Base-by-base conservation (phyloP, 2,888 invertebrate species). In the Drymonia ruficornis region DNA sequence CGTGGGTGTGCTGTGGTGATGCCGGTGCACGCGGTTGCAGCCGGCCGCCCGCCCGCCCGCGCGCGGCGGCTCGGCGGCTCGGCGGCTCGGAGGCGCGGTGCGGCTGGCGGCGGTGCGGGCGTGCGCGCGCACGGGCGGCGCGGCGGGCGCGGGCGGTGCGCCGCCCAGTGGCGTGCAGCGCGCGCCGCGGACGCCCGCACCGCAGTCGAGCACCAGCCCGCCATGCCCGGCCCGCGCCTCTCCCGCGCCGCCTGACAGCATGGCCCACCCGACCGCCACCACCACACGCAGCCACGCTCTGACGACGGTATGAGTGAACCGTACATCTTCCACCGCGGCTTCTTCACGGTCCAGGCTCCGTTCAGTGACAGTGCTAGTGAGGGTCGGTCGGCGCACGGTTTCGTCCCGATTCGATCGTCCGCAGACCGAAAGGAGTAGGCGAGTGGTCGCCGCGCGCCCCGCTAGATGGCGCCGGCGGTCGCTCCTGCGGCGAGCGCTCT, bases 241-340 rank as follows among this genome's bases (percentile, higher is more conserved):
- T 86, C 82, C 83, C 90, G 91, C 90, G 91, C 89, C 88, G 90
- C 91, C 91, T 91, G 91, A 92, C 91, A 92, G 91, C 91, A 91
- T 92, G 91, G 91, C 91, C 90, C 72, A 77, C 81, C 88, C 89
- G 87, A 89, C 88, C 91, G 91, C 91, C 89, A 90, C 90, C 91
- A 89, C 85, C 91, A 87, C 91, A 88, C 91, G 90, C 91, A 91
- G 90, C 91, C 90, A 91, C 91, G 91, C 91, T 90, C 91, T 91
- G 91, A 91, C 91, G 87, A 92, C 91, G 91, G 91, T 92, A 92
- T 86, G 91, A 82, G 80, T 81, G 83, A 63, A 45, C 45, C 45
- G 45, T 15, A 28, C 45, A 45, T 45, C 63, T 62, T 53, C 70
- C 54, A 61, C 62, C 62, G 60, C 72, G 59, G 64, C 70, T 64